These are phyloP conservation scores for Sphaeridia pumilis DNA, from an alignment of 2,888 invertebrate species.

Conservation along the genomic window DNA sequence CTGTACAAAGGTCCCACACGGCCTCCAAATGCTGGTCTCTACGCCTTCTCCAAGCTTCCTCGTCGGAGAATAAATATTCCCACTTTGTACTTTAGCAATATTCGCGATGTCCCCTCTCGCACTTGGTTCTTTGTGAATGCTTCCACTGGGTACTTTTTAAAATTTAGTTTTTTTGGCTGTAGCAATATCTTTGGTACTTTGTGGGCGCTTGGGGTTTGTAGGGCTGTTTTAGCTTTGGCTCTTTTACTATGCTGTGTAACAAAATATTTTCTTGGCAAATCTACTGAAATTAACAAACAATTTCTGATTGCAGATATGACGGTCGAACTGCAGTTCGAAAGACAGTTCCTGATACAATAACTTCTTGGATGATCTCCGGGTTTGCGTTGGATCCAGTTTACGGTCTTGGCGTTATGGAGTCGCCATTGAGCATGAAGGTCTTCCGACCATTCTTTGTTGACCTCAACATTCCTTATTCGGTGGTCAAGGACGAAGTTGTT, in stretches of 20 bases:
- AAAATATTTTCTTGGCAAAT: too few relatives aligned
- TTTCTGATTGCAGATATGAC: too few relatives aligned
- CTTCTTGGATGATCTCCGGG: constrained; percentile 71
- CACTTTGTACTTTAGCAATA: constrained; percentile 60
- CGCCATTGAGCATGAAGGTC: constrained; percentile 51
- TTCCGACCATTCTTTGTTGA: constrained; percentile 74
- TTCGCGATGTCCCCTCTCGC: constrained; percentile 44
- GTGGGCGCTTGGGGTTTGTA: too few relatives aligned
- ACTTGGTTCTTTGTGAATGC: constrained; percentile 79
- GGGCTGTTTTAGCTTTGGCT: too few relatives aligned
- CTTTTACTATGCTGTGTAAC: too few relatives aligned
- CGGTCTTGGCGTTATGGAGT: constrained; percentile 62
- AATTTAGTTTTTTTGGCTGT: too few relatives aligned
- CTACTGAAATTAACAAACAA: too few relatives aligned
- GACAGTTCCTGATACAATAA: constrained; percentile 67
- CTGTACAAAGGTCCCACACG: constrained; percentile 40
- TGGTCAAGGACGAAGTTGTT: constrained; percentile 80
- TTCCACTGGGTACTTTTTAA: constrained; percentile 62
- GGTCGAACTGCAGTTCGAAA: constrained; percentile 47
- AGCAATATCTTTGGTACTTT: too few relatives aligned
- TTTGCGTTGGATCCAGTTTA: constrained; percentile 64
- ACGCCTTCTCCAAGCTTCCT: constrained; percentile 78
- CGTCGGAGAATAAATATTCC: constrained; percentile 66
- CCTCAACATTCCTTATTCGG: constrained; percentile 73
- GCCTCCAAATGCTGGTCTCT: constrained; percentile 75